Percentiles rank a stretch among this genome's conserved stretches.
Evolutionary conservation across 2,797 vertebrate genomes (phyloP).

Genomic region (Gobionotothen gibberifrons): DNA sequence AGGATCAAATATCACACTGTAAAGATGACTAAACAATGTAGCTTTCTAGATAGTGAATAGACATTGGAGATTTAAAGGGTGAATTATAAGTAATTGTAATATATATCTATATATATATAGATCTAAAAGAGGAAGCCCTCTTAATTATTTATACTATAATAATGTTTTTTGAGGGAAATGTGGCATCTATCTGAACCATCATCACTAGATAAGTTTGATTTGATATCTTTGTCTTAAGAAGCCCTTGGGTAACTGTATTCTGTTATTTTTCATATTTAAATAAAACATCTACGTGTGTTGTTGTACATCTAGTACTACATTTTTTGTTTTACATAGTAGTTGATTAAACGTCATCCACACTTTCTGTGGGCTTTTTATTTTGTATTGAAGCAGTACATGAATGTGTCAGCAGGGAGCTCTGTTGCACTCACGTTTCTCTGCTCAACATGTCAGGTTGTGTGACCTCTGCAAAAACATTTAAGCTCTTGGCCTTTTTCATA

Average conservation of each 20-base stretch:
- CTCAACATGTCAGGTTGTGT: neutral
- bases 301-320: too few relatives aligned
- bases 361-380: too few relatives aligned
- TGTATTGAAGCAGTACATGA: slow-evolving; percentile 16
- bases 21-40: neutral
- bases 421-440: slow-evolving; percentile 23
- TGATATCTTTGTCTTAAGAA: neutral
- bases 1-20: slow-evolving; percentile 15
- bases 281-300: too few relatives aligned
- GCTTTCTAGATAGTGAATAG: neutral
- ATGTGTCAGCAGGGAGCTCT: slow-evolving; percentile 48
- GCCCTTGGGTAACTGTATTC: neutral
- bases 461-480: neutral
- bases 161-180: neutral
- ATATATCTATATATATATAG: too few relatives aligned
- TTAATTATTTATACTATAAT: neutral
- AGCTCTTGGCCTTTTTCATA: neutral
- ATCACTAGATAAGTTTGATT: neutral
- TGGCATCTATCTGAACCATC: neutral
- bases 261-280: neutral
- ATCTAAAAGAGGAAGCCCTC: neutral
- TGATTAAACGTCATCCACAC: too few relatives aligned
- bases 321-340: too few relatives aligned
- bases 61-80: neutral
- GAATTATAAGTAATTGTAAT: neutral